phyloP scores from a whole-genome alignment of 2,888 invertebrate genomes.

The Biston stratarius region DNA sequence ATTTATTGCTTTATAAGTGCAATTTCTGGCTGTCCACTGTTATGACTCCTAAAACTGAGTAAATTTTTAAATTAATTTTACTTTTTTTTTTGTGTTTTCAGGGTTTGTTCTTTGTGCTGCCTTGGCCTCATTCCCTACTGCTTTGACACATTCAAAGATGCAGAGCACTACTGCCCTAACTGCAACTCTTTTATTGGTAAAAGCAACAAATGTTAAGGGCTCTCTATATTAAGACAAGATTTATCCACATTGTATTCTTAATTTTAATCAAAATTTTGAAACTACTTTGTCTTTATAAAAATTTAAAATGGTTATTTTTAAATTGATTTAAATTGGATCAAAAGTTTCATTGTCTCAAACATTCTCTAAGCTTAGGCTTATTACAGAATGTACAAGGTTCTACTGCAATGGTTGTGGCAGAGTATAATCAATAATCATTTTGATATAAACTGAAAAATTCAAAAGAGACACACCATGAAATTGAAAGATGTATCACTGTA shows the following conservation, averaged over 20 bases:
- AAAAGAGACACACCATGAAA: neutral
- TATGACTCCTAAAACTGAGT: too few species aligned
- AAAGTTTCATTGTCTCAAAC: too few species aligned
- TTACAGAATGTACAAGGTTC: neutral
- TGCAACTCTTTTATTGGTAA: conserved; percentile 82
- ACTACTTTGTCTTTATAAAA: conserved; percentile 12
- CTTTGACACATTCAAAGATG: conserved; percentile 83
- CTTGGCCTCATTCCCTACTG: conserved; percentile 81
- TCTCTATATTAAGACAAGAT: conserved; percentile 1
- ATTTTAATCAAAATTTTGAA: conserved; percentile 28
- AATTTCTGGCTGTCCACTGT: too few species aligned
- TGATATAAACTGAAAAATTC: neutral
- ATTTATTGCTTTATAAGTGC: too few species aligned
- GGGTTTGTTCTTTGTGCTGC: conserved; percentile 82
- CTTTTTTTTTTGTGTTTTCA: conserved; percentile 53
- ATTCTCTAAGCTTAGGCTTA: too few species aligned
- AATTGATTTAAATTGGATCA: too few species aligned
- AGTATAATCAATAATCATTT: too few species aligned
- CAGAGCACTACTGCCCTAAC: conserved; percentile 82
- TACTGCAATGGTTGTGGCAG: too few species aligned
- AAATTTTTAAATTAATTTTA: too few species aligned
- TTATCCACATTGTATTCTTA: conserved; percentile 26
- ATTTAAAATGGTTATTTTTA: too few species aligned
- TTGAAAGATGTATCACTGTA: neutral
- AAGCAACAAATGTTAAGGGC: conserved; percentile 74